Conservation (phyloP, 2,888 invertebrate genomes). For the Hecatera dysodea region DNA sequence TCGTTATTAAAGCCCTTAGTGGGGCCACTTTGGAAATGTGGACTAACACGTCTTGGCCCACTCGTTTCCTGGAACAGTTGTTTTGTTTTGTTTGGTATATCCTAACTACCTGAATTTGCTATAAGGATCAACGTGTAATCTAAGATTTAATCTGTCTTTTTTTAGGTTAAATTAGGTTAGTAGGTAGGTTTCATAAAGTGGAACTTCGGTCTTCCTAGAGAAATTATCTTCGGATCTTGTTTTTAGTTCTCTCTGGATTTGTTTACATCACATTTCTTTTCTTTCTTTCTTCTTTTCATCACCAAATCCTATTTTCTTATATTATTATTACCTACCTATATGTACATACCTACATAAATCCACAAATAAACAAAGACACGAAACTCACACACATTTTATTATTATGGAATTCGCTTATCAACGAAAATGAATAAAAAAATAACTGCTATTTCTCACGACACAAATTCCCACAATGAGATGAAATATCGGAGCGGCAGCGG, state of each 20-base stretch:
- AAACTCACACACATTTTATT: slow-evolving; percentile 12
- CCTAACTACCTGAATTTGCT: no score
- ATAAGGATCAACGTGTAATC: no score
- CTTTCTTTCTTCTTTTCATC: no score
- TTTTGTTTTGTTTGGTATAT: background rate
- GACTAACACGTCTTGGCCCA: slow-evolving; percentile 17
- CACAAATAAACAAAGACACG: slow-evolving; percentile 40
- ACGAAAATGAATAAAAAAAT: slow-evolving; percentile 47
- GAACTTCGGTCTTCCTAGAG: no score
- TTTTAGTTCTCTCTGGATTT: background rate
- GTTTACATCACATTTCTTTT: background rate
- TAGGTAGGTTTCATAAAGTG: no score
- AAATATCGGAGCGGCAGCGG: slow-evolving; percentile 85
- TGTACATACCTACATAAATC: no score
- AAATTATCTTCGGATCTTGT: background rate
- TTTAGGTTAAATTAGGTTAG: no score
- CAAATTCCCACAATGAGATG: slow-evolving; percentile 85
- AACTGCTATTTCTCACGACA: slow-evolving; percentile 78
- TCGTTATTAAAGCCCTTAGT: slow-evolving; percentile 61
- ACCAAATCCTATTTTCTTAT: background rate
- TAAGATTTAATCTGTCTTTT: no score
- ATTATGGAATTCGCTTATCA: slow-evolving; percentile 18
- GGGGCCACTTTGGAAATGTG: slow-evolving; percentile 33
- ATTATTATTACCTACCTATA: no score
- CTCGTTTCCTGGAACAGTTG: background rate